Conservation (phyloP, 2,113 vertebrate species). For the Monarcha castaneiventris region DNA sequence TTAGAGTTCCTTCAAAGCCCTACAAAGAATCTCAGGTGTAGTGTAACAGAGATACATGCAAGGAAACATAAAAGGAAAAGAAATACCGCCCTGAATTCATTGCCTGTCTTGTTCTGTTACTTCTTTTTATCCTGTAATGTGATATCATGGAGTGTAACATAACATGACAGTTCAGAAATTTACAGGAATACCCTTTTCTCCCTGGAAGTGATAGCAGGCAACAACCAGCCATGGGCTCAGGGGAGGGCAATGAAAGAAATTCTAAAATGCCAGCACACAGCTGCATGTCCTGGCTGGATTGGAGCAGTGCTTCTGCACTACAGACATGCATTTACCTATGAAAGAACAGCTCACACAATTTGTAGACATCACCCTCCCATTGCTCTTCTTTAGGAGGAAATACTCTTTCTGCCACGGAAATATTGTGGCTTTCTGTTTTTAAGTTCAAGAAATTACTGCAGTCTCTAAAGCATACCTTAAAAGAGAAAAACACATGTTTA, state of each 20-base stretch:
- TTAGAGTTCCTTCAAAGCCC: not conserved
- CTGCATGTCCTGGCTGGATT: not conserved
- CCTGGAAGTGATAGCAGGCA: constrained; percentile 5
- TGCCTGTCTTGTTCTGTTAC: constrained; percentile 33
- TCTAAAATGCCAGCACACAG: not conserved
- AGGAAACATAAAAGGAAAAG: not conserved
- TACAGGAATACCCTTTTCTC: constrained; percentile 23
- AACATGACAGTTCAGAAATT: constrained; percentile 30
- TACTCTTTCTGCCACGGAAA: not conserved
- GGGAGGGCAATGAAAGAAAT: not conserved
- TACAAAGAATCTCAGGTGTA: not conserved
- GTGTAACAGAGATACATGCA: not conserved
- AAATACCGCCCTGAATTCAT: not conserved
- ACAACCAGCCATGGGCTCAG: not conserved
- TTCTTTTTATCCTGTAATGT: constrained; percentile 24
- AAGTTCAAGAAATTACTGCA: not conserved
- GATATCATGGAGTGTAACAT: constrained; percentile 16
- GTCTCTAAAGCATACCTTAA: not conserved
- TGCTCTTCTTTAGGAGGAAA: not conserved
- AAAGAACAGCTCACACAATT: not conserved
- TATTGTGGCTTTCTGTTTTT: not conserved
- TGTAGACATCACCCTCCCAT: not conserved
- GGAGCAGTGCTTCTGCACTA: not conserved
- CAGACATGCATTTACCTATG: not conserved
- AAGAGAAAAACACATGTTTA: not conserved